Conservation (phyloP, 2,888 invertebrate genomes). For the Caenorhabditis sulstoni region DNA sequence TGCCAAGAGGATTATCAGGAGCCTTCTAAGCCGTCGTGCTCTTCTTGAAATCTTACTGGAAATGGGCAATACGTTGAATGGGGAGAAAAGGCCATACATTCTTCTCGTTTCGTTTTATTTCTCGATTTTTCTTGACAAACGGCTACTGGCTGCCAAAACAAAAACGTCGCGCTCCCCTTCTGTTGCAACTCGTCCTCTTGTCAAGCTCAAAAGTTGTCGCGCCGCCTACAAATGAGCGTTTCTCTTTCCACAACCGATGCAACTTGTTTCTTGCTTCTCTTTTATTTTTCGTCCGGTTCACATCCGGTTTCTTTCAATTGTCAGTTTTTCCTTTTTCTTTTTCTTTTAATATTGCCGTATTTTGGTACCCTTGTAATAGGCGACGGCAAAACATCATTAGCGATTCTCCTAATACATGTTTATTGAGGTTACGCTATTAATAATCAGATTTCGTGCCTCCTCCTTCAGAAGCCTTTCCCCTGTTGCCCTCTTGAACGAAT, state of each 20-base stretch:
- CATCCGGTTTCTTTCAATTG: constrained; percentile 16
- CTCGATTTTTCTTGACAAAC: neutral
- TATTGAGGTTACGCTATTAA: constrained; percentile 53
- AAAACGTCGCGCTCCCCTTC: constrained; percentile 35
- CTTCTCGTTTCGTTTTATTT: constrained; percentile 8
- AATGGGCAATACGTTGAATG: too few relatives aligned
- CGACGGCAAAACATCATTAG: constrained; percentile 46
- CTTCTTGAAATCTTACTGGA: too few relatives aligned
- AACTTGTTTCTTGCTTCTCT: constrained; percentile 23
- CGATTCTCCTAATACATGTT: constrained; percentile 51
- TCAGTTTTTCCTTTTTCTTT: constrained; percentile 8
- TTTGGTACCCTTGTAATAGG: neutral
- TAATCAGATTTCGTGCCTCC: constrained; percentile 36
- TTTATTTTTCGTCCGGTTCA: constrained; percentile 27
- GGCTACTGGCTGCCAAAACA: constrained; percentile 17
- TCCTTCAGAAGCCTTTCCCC: constrained; percentile 25
- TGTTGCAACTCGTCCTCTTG: constrained; percentile 56
- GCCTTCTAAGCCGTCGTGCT: too few relatives aligned
- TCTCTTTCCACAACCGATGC: constrained; percentile 7
- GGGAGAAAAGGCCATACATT: constrained; percentile 14
- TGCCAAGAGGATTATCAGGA: too few relatives aligned
- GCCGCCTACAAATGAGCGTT: constrained; percentile 59
- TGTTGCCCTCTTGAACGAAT: constrained; percentile 47
- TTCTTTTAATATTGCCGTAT: constrained; percentile 25
- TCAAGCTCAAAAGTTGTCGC: constrained; percentile 62